phyloP scores from a whole-genome alignment of 2,113 vertebrate genomes.

The Ictidomys tridecemlineatus region DNA sequence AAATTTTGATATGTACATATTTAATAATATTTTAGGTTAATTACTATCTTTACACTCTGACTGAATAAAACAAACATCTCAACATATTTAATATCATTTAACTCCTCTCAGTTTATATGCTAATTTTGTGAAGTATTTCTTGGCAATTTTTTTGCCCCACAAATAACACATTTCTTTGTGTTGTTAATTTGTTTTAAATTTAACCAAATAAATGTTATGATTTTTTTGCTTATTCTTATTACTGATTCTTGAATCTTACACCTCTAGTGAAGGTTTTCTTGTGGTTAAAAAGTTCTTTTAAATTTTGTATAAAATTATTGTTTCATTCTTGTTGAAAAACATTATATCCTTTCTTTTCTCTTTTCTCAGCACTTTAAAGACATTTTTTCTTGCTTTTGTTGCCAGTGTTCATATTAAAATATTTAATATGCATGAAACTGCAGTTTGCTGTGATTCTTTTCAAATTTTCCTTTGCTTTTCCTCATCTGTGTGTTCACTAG shows the following conservation, averaged over 20 bases:
- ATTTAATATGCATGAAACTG: background rate
- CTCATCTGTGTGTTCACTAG: background rate
- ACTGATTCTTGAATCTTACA: background rate
- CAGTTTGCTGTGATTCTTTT: background rate
- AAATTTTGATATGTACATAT: background rate
- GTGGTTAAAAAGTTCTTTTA: background rate
- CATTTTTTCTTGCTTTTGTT: background rate
- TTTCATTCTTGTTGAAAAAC: background rate
- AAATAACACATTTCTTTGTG: background rate
- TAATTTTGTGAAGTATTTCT: background rate
- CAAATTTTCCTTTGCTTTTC: background rate
- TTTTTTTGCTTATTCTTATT: background rate
- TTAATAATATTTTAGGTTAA: slow-evolving; percentile 17
- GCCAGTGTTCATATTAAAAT: background rate
- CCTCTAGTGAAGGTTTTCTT: background rate
- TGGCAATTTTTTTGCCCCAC: background rate
- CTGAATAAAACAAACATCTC: background rate
- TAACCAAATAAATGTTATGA: background rate
- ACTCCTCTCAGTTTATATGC: background rate
- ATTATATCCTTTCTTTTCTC: background rate
- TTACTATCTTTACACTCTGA: background rate
- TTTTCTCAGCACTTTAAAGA: background rate
- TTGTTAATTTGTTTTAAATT: background rate
- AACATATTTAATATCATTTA: background rate
- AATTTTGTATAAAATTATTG: background rate